Evolutionary conservation across 1,140 invertebrate genomes (phyloP), one percentile per base, ranked within the genome.

Genomic region (Hetaerina americana): DNA sequence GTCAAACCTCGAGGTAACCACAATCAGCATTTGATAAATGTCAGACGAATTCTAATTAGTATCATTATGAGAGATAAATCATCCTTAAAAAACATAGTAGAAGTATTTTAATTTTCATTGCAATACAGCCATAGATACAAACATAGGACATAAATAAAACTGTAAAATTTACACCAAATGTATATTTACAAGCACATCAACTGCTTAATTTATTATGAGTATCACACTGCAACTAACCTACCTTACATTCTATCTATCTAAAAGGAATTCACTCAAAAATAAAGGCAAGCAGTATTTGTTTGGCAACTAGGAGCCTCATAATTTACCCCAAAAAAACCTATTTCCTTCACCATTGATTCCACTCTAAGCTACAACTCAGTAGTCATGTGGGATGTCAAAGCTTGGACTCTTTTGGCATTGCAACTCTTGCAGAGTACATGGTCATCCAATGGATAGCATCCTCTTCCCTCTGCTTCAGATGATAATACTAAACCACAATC

Each of bases 381-480:
- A 18, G 88, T 90, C 88, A 94, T 94, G 31, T 89, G 87, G 76
- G 88, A 91, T 18, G 92, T 93, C 66, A 94, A 81, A 22, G 87
- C 85, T 82, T 92, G 94, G 26, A 98, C 94, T 68, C 95, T 85
- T 78, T 91, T 91, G 26, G 95, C 95, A 83, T 99, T 99, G 79
- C 97, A 99, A 78, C 90, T 92, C 84, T 97, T 97, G 80, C 97
- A 99, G 26, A 99, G 84, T 73, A 99, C 92, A 80, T 98, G 96
- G 77, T 94, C 94, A 84, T 99, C 97, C 28, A 99, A 82, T 6
- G 97, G 97, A 81, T 98, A 99, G 80, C 97, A 99, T 5, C 95
- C 95, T 67, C 92, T 87, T 0, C 95, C 96, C 82, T 97, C 95
- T 18, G 93, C 89, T 82, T 98, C 95, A 0, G 95, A 97, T 6